A percentile compares a stretch with the other conserved stretches of the same genome.
Conservation (phyloP, 2,888 invertebrate genomes). For the Pyrochroa serraticornis region DNA sequence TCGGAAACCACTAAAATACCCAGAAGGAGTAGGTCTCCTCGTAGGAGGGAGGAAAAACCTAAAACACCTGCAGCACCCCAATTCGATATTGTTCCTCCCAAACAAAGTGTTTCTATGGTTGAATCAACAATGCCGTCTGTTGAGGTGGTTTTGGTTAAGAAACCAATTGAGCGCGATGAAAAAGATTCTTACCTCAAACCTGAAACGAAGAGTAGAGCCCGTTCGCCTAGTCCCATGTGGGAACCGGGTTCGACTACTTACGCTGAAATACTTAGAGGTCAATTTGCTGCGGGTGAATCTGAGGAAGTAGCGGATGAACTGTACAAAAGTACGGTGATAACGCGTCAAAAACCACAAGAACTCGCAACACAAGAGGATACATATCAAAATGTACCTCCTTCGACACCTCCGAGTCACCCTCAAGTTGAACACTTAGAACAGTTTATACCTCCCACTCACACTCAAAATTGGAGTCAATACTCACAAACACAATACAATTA, state of each 20-base stretch:
- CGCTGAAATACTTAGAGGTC: conserved; percentile 78
- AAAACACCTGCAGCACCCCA: conserved; percentile 15
- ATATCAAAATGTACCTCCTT: not conserved
- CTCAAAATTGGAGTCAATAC: conserved; percentile 43
- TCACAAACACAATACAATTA: conserved; percentile 39
- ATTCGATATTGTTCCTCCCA: not conserved
- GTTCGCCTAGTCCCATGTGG: conserved; percentile 77
- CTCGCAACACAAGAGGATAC: conserved; percentile 10
- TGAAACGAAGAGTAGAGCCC: conserved; percentile 52
- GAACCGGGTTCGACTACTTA: conserved; percentile 75
- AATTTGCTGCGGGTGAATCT: conserved; percentile 39
- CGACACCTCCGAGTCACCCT: conserved; percentile 4
- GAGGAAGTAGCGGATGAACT: conserved; percentile 25
- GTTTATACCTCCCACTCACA: conserved; percentile 21
- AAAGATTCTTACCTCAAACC: conserved; percentile 37
- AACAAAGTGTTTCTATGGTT: not conserved
- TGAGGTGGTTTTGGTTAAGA: not conserved
- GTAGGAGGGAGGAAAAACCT: conserved; percentile 49
- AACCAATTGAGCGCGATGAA: not conserved
- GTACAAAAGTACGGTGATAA: conserved; percentile 8
- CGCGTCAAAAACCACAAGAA: conserved; percentile 6
- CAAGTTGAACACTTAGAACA: conserved; percentile 8
- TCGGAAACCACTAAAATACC: conserved; percentile 50
- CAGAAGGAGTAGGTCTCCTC: conserved; percentile 63
- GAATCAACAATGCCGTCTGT: not conserved